Evolutionary conservation across 30 jellyfish, hydroid and myxozoan genomes (phyloP), one percentile per base, ranked within the genome.

Genomic region (Clytia hemisphaerica): DNA sequence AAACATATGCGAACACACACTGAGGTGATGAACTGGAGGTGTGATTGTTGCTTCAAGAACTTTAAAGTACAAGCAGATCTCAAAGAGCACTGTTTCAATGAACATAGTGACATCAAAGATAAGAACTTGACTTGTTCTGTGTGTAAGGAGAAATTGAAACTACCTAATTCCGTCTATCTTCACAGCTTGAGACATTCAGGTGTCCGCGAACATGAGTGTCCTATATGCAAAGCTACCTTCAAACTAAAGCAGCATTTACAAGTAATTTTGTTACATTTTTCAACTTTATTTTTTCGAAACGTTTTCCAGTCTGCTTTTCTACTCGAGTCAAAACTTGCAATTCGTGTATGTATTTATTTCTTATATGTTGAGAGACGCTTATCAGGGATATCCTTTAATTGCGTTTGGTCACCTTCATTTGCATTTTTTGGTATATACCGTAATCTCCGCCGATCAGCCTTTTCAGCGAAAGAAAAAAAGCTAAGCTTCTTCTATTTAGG

Each of bases 151-250:
- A 69, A 69, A 45, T 45, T 69, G 37, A 69, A 69, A 50, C 48
- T 69, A 19, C 81, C 81, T 2, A 69, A 69, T 45, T 69, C 81
- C 26, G 81, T 69, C 24, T 69, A 69, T 34, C 49, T 69, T 45
- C 81, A 69, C 35, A 69, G 81, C 40, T 69, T 69, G 40, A 70
- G 81, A 2, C 81, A 69, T 44, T 69, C 81, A 4, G 81, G 81
- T 45, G 81, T 69, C 16, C 81, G 81, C 5, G 81, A 69, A 30
- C 49, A 45, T 50, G 71, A 69, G 26, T 69, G 81, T 44, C 76
- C 46, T 9, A 69, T 69, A 18, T 69, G 81, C 73, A 69, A 69
- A 48, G 81, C 81, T 2, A 69, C 71, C 45, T 69, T 69, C 75
- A 69, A 69, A 50, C 75, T 69, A 15, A 69, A 69, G 22, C 81